Conservation (phyloP, 2,888 invertebrate species). For the Ernsta delagoae region DNA sequence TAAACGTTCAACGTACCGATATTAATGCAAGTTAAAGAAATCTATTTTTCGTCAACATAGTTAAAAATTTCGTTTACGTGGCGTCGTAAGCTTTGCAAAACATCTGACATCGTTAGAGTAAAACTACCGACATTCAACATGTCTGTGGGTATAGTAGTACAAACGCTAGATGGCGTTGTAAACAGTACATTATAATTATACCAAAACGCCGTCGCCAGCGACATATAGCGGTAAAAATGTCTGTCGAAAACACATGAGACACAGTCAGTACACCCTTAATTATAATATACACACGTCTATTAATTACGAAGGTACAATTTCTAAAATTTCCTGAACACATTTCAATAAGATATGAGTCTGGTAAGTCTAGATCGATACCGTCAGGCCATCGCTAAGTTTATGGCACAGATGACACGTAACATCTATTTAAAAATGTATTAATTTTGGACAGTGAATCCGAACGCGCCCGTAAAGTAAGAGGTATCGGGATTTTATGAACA, state of each 20-base stretch:
- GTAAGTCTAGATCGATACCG: constrained; percentile 25
- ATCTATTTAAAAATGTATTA: constrained; percentile 4
- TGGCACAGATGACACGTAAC: constrained; percentile 58
- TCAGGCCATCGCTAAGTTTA: constrained; percentile 43
- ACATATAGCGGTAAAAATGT: constrained; percentile 13
- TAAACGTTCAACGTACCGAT: not conserved
- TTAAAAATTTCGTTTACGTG: not conserved
- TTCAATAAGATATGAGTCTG: constrained; percentile 77
- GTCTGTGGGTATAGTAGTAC: not conserved
- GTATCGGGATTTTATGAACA: not conserved
- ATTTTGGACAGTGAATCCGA: constrained; percentile 15
- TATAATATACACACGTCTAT: too few relatives aligned
- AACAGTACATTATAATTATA: constrained; percentile 11
- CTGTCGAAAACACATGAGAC: constrained; percentile 18
- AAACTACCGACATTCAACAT: constrained; percentile 24
- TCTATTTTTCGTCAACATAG: not conserved
- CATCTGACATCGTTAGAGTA: constrained; percentile 9
- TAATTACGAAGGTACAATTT: too few relatives aligned
- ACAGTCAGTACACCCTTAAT: constrained; percentile 5
- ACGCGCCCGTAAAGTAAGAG: constrained; percentile 19
- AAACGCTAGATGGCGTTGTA: constrained; percentile 26
- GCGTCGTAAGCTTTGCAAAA: not conserved
- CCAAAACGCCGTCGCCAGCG: constrained; percentile 37
- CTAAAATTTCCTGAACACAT: constrained; percentile 80
- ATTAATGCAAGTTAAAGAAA: not conserved